phyloP scores from a whole-genome alignment of 2,797 vertebrate genomes.

The Vireo griseus region DNA sequence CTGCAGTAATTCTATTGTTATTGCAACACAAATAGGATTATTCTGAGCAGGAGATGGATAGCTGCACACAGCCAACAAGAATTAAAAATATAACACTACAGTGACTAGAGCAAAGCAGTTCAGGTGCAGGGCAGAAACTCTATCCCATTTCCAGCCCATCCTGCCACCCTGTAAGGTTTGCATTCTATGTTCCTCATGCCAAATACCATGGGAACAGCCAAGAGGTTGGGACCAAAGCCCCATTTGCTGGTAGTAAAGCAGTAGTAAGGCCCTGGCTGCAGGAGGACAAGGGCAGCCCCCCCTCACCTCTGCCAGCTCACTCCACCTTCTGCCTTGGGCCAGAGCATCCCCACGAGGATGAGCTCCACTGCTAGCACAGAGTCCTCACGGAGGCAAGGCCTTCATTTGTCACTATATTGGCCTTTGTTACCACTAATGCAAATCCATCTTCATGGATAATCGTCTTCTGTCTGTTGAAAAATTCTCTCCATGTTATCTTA shows the following conservation, averaged over 20 bases:
- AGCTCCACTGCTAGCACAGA: accelerated
- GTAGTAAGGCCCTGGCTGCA: neutral
- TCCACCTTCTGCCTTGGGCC: neutral
- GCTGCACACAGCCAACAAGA: neutral
- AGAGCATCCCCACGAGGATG: neutral
- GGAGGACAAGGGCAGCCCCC: neutral
- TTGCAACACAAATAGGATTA: conserved; percentile 65
- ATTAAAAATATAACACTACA: conserved; percentile 11
- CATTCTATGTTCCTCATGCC: neutral
- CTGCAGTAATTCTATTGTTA: conserved; percentile 65
- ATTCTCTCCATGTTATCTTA: conserved; percentile 4
- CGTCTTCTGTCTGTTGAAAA: neutral
- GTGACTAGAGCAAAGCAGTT: neutral
- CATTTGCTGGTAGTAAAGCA: neutral
- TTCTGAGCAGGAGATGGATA: neutral
- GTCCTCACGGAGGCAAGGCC: accelerated
- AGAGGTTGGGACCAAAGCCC: neutral
- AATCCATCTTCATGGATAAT: conserved; percentile 23
- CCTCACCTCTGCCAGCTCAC: neutral
- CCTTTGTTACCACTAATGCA: conserved; percentile 4
- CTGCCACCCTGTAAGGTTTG: neutral
- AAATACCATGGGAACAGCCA: neutral
- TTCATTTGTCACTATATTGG: neutral
- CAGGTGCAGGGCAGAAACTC: neutral
- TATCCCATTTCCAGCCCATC: neutral